phyloP scores from a whole-genome alignment of 1,140 invertebrate genomes.

The Lasaia peninsularis region DNA sequence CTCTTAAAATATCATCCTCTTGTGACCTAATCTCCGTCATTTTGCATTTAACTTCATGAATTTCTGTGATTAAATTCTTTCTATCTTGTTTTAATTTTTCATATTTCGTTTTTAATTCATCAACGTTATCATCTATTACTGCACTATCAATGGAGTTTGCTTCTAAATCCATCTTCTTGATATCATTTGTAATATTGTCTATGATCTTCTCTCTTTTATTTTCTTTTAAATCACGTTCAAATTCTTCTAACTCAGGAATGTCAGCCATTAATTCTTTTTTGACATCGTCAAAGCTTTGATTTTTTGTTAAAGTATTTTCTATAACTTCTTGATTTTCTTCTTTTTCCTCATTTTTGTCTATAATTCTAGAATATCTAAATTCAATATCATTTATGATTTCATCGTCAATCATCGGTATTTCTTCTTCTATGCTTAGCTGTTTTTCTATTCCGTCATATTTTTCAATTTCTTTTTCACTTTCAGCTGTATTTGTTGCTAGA shows the following conservation, averaged over 20 bases:
- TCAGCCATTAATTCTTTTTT: constrained; percentile 74
- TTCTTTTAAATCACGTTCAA: constrained; percentile 65
- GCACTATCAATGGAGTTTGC: constrained; percentile 60
- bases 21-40: constrained; percentile 89
- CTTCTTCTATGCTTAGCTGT: constrained; percentile 72
- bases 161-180: constrained; percentile 57
- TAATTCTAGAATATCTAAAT: constrained; percentile 66
- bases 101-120: constrained; percentile 71
- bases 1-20: constrained; percentile 89
- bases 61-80: constrained; percentile 75
- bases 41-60: constrained; percentile 84
- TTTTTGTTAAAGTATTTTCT: constrained; percentile 38
- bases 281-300: constrained; percentile 71
- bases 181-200: constrained; percentile 52
- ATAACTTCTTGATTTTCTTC: constrained; percentile 17
- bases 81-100: constrained; percentile 78
- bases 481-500: not conserved
- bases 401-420: constrained; percentile 77
- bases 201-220: constrained; percentile 64
- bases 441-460: constrained; percentile 65
- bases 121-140: constrained; percentile 54
- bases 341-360: constrained; percentile 45
- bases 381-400: constrained; percentile 69
- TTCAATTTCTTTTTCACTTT: constrained; percentile 9
- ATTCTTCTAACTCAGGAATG: constrained; percentile 73